Conservation (phyloP, 2,888 invertebrate genomes). For the Malachius bipustulatus region DNA sequence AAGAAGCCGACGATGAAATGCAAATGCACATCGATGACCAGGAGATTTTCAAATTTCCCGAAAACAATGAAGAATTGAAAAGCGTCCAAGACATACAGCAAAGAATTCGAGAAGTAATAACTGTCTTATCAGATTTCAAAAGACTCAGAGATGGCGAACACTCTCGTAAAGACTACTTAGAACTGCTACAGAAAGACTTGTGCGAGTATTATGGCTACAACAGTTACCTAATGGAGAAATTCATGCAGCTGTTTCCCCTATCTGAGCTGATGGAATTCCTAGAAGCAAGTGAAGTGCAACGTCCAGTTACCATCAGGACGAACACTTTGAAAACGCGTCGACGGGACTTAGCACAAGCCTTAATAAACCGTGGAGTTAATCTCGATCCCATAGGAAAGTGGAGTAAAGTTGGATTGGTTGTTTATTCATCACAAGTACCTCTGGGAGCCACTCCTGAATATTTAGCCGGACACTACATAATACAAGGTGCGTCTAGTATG, state of each 20-base stretch:
- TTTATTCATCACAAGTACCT: slow-evolving; percentile 93
- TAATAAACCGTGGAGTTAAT: slow-evolving; percentile 95
- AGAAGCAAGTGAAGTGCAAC: slow-evolving; percentile 89
- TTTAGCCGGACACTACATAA: slow-evolving; percentile 93
- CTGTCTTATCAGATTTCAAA: slow-evolving; percentile 70
- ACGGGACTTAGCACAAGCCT: slow-evolving; percentile 82
- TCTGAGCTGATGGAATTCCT: slow-evolving; percentile 84
- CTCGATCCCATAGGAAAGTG: slow-evolving; percentile 97
- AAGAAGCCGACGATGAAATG: slow-evolving; percentile 72
- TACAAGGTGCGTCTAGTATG: slow-evolving; percentile 93
- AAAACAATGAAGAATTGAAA: slow-evolving; percentile 57
- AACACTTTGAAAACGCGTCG: slow-evolving; percentile 90
- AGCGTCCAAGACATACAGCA: slow-evolving; percentile 77
- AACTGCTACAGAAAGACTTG: slow-evolving; percentile 69
- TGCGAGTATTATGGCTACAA: slow-evolving; percentile 96
- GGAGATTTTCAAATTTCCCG: slow-evolving; percentile 70
- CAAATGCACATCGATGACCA: slow-evolving; percentile 66
- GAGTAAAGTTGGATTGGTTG: slow-evolving; percentile 95
- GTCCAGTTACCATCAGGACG: slow-evolving; percentile 91
- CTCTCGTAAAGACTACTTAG: slow-evolving; percentile 69
- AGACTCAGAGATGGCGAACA: slow-evolving; percentile 54
- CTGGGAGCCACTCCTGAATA: slow-evolving; percentile 98
- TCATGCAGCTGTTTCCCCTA: slow-evolving; percentile 82
- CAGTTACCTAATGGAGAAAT: slow-evolving; percentile 81
- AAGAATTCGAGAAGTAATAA: slow-evolving; percentile 74